These are phyloP conservation scores for Microtus montanus DNA, from an alignment of 2,113 vertebrate species.

Conservation along the genomic window DNA sequence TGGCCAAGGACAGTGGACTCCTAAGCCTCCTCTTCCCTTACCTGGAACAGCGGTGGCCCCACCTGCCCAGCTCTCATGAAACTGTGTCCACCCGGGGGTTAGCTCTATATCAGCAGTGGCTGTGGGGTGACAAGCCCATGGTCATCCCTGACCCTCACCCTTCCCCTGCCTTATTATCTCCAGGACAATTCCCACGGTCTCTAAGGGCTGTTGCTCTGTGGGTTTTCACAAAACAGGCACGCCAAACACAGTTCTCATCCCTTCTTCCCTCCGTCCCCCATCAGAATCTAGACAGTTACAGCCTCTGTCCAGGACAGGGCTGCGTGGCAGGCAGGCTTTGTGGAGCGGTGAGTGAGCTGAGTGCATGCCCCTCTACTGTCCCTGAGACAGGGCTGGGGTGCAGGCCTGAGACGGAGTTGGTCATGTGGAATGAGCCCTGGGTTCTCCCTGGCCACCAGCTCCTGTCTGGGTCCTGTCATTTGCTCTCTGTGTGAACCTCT, in stretches of 20 bases:
- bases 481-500: not conserved
- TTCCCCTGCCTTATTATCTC: not conserved
- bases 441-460: not conserved
- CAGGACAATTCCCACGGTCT: not conserved
- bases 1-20: not conserved
- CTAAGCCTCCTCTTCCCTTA: not conserved
- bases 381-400: not conserved
- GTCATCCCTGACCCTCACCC: not conserved
- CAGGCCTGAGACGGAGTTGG: not conserved
- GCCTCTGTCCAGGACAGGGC: not conserved
- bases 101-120: rapidly evolving
- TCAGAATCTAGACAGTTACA: not conserved
- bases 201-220: not conserved
- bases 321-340: not conserved
- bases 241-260: constrained; percentile 59
- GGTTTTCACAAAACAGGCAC: constrained; percentile 41
- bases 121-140: rapidly evolving
- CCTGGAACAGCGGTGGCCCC: not conserved
- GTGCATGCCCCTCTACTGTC: not conserved
- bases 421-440: not conserved
- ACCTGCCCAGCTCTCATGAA: not conserved
- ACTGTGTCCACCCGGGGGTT: not conserved
- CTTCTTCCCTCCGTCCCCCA: not conserved
- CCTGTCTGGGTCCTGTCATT: not conserved
- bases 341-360: not conserved